Conservation (phyloP, 2,797 vertebrate genomes). For the Argya squamiceps region DNA sequence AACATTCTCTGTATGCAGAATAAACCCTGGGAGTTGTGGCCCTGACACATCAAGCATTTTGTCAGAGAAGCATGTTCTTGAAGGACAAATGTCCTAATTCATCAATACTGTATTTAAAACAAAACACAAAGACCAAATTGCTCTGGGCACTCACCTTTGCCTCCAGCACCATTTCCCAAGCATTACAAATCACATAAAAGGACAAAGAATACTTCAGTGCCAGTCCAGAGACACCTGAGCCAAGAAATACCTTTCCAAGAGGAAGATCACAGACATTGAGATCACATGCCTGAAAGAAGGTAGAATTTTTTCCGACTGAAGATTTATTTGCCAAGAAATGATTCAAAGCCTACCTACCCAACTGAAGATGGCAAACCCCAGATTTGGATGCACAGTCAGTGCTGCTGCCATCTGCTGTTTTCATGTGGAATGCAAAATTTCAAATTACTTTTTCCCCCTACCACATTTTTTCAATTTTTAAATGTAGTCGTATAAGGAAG, state of each 20-base stretch:
- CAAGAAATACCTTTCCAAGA: neutral
- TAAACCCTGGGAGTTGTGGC: neutral
- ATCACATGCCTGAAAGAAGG: neutral
- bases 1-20: neutral
- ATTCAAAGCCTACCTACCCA: neutral
- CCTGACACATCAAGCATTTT: neutral
- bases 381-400: neutral
- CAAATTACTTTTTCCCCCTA: neutral
- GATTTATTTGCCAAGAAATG: neutral
- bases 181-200: neutral
- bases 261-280: neutral
- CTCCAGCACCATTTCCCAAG: neutral
- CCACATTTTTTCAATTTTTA: neutral
- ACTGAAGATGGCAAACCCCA: neutral
- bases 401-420: constrained; percentile 60
- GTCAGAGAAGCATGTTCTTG: neutral
- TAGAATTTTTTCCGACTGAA: neutral
- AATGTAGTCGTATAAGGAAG: neutral
- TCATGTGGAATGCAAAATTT: neutral
- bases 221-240: neutral
- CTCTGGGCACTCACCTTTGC: neutral
- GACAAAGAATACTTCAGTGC: neutral
- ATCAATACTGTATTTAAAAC: neutral
- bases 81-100: neutral
- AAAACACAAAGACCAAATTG: neutral